Percentiles rank a stretch among this genome's conserved stretches.
phyloP scores from a whole-genome alignment of 2,113 vertebrate species.

The Aix galericulata region DNA sequence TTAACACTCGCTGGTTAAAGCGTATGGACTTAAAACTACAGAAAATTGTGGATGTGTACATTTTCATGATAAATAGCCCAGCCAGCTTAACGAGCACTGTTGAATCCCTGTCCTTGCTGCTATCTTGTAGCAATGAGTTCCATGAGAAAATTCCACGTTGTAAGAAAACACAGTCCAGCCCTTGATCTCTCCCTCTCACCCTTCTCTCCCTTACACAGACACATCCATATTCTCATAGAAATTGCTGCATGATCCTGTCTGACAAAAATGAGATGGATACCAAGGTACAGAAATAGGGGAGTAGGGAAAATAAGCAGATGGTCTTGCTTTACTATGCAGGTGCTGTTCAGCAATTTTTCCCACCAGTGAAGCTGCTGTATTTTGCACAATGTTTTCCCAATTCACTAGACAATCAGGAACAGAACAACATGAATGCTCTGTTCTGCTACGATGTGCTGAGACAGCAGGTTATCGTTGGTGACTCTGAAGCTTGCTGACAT shows the following conservation, averaged over 20 bases:
- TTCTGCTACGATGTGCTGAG: constrained; percentile 71
- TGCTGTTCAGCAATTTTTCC: constrained; percentile 70
- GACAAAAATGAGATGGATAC: background rate
- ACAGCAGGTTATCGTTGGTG: constrained; percentile 71
- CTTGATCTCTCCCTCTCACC: background rate
- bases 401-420: constrained; percentile 74
- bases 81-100: background rate
- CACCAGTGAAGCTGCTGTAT: constrained; percentile 61
- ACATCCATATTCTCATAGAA: background rate
- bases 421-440: constrained; percentile 58
- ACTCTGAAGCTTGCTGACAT: constrained; percentile 73
- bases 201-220: background rate
- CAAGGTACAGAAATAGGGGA: background rate
- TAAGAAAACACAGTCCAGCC: background rate
- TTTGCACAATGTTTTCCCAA: constrained; percentile 76
- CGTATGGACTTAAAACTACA: background rate
- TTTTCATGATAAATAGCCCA: background rate
- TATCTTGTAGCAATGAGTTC: background rate
- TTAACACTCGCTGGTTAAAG: background rate
- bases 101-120: background rate
- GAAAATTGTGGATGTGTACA: background rate
- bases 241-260: background rate
- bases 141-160: background rate
- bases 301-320: constrained; percentile 66
- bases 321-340: constrained; percentile 69